phyloP scores from a whole-genome alignment of 2,888 invertebrate species.

The Mesoligia furuncula region DNA sequence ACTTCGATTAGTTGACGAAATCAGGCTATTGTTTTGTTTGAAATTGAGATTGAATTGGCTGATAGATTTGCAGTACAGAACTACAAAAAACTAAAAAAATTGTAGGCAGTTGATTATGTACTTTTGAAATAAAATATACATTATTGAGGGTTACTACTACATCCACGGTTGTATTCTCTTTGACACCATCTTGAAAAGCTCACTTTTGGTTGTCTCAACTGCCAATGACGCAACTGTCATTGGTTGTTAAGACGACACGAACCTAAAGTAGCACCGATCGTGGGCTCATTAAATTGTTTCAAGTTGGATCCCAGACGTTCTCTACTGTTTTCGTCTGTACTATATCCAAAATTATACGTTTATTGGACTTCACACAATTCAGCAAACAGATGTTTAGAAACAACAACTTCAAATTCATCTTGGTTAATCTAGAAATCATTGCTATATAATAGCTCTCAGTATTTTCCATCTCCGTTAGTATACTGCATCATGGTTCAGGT shows the following conservation, averaged over 20 bases:
- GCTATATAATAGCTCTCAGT: neutral
- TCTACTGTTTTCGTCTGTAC: constrained; percentile 3
- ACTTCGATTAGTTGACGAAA: constrained; percentile 56
- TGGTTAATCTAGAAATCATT: neutral
- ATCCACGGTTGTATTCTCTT: constrained; percentile 1
- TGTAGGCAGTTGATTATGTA: neutral
- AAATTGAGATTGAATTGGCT: constrained; percentile 16
- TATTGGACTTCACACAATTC: neutral
- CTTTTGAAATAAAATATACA: neutral
- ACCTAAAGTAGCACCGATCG: constrained; percentile 16
- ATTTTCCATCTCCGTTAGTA: neutral
- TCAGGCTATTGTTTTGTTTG: constrained; percentile 41
- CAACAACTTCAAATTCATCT: neutral
- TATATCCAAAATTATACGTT: neutral
- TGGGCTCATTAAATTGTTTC: constrained; percentile 31
- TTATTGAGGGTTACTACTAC: neutral
- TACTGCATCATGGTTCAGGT: neutral
- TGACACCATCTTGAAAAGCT: constrained; percentile 23
- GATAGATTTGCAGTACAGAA: neutral
- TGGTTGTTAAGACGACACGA: constrained; percentile 7
- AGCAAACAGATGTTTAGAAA: neutral
- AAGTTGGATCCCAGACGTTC: constrained; percentile 4
- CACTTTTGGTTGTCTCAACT: constrained; percentile 39
- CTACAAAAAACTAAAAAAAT: neutral
- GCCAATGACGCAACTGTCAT: constrained; percentile 25